phyloP scores from a whole-genome alignment of 2,113 vertebrate species.

The Pseudorhombus dupliciocellatus region DNA sequence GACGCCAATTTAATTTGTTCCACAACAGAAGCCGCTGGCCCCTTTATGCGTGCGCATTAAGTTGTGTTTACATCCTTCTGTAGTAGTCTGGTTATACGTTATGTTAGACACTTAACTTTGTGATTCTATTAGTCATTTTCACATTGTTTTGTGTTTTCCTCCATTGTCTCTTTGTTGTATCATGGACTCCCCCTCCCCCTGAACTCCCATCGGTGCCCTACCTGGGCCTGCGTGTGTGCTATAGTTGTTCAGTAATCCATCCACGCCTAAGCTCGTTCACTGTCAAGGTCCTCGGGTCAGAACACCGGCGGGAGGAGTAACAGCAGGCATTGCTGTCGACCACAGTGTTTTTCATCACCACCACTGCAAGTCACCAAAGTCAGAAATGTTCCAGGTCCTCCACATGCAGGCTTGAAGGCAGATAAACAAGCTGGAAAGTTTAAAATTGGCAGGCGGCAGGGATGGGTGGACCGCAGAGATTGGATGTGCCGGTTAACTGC shows the following conservation, averaged over 20 bases:
- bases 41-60: background rate
- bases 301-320: background rate
- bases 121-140: background rate
- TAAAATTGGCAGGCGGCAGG: slow-evolving; percentile 4
- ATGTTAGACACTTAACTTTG: no score
- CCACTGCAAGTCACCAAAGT: slow-evolving; percentile 17
- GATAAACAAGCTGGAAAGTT: slow-evolving; percentile 23
- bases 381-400: slow-evolving; percentile 2
- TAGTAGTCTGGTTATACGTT: no score
- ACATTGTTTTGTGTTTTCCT: background rate
- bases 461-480: slow-evolving; percentile 11
- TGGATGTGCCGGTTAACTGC: slow-evolving; percentile 17
- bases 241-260: background rate
- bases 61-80: background rate
- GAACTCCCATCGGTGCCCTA: background rate
- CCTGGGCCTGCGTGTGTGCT: background rate
- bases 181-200: background rate
- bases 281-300: slow-evolving; percentile 2
- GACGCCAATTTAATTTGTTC: background rate
- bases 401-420: slow-evolving; percentile 16
- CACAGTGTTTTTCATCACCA: background rate
- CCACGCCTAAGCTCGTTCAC: background rate
- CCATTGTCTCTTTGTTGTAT: background rate
- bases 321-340: background rate
- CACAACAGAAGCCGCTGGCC: background rate